These are phyloP conservation scores for Clavelina lepadiformis DNA, from an alignment of 23 tunicate species.

Conservation along the genomic window DNA sequence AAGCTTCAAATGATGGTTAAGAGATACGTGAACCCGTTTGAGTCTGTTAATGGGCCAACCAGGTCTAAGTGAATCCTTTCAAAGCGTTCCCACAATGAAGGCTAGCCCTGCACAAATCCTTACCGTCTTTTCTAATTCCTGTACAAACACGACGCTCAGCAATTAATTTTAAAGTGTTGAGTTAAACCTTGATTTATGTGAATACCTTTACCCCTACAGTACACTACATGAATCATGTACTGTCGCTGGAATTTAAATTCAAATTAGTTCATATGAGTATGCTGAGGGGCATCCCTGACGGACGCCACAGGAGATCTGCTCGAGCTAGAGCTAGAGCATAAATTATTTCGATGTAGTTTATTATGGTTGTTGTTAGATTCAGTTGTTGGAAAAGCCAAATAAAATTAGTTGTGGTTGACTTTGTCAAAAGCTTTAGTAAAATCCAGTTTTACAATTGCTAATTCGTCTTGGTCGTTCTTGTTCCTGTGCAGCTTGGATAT, in stretches of 20 bases:
- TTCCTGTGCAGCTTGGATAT: background rate
- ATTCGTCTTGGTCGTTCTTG: background rate
- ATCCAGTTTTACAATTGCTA: background rate
- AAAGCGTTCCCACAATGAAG: too few relatives aligned
- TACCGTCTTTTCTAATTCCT: too few relatives aligned
- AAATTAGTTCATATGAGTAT: slow-evolving; percentile 1
- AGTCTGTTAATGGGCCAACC: too few relatives aligned
- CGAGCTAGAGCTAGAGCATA: background rate
- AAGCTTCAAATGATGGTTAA: too few relatives aligned
- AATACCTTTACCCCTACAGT: background rate
- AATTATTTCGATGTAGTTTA: background rate
- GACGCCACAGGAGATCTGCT: background rate
- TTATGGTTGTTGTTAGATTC: background rate
- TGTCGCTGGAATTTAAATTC: too few relatives aligned
- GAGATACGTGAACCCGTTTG: too few relatives aligned
- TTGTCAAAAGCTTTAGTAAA: slow-evolving; percentile 14
- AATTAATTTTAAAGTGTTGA: too few relatives aligned
- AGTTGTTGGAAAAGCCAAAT: background rate
- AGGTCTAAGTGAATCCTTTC: too few relatives aligned
- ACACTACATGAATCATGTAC: too few relatives aligned
- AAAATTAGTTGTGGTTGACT: background rate
- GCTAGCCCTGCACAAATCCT: too few relatives aligned
- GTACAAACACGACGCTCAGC: too few relatives aligned
- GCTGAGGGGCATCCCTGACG: slow-evolving; percentile 6
- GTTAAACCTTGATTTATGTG: too few relatives aligned